Evolutionary conservation across 2,797 vertebrate species (phyloP).

Genomic region (Periophthalmus magnuspinnatus): DNA sequence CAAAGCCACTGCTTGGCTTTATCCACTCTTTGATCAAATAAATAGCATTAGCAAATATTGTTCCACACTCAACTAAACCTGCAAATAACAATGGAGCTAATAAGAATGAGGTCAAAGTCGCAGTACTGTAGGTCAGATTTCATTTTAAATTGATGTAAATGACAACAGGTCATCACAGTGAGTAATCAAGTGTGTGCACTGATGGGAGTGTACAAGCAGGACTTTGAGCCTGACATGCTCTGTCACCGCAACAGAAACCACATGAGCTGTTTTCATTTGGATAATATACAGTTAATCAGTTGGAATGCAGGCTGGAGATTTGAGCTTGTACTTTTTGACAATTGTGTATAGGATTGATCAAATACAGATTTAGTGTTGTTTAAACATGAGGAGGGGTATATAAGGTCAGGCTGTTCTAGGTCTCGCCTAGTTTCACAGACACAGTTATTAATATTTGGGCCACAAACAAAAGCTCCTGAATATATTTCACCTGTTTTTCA

Average conservation of each 20-base stretch:
- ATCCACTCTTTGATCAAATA: neutral
- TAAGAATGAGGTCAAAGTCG: slow-evolving; percentile 42
- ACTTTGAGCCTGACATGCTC: no score
- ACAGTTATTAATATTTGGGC: neutral
- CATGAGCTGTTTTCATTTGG: no score
- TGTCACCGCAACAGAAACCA: no score
- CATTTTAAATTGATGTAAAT: neutral
- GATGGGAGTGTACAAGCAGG: no score
- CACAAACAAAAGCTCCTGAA: slow-evolving; percentile 23
- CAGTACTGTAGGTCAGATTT: neutral
- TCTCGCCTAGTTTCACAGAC: no score
- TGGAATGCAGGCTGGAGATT: no score
- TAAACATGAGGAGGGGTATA: no score
- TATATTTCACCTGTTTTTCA: slow-evolving; percentile 69
- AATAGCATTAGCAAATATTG: neutral
- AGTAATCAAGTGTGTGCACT: neutral
- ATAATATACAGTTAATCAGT: no score
- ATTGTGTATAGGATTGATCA: no score
- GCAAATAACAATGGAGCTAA: slow-evolving; percentile 25
- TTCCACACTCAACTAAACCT: neutral
- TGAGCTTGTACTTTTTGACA: no score
- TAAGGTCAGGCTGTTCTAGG: no score
- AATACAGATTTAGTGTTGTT: neutral
- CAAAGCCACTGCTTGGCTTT: neutral
- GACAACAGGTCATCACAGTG: neutral